phyloP scores from a whole-genome alignment of 2,888 invertebrate species.

The Coecobrya sp. region DNA sequence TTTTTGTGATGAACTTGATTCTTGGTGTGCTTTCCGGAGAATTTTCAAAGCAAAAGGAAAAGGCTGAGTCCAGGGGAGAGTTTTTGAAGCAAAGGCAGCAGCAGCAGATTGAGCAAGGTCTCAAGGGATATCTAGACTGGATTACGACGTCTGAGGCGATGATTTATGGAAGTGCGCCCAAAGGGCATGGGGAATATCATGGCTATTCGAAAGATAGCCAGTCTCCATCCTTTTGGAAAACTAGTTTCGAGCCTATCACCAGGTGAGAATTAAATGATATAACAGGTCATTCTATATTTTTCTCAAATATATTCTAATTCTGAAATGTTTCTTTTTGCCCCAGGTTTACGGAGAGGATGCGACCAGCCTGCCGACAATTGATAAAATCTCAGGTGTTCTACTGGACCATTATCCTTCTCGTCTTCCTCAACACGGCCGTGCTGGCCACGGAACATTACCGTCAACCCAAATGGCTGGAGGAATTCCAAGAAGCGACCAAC shows the following conservation, averaged over 20 bases:
- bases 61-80: constrained; percentile 90
- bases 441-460: constrained; percentile 90
- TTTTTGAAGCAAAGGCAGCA: constrained; percentile 90
- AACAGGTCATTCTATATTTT: too few relatives aligned
- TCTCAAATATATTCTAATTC: neutral
- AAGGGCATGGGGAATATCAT: constrained; percentile 50
- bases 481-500: constrained; percentile 90
- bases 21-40: constrained; percentile 91
- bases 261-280: too few relatives aligned
- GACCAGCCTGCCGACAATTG: constrained; percentile 89
- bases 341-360: constrained; percentile 87
- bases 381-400: constrained; percentile 89
- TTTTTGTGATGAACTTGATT: constrained; percentile 91
- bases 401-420: constrained; percentile 89
- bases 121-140: constrained; percentile 89
- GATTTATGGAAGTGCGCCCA: constrained; percentile 28
- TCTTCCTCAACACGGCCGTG: constrained; percentile 89
- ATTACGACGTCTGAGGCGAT: constrained; percentile 88
- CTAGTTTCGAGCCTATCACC: too few relatives aligned
- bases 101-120: constrained; percentile 90
- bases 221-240: constrained; percentile 56
- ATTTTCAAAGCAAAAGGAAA: constrained; percentile 91
- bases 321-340: too few relatives aligned
- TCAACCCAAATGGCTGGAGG: constrained; percentile 90
- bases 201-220: constrained; percentile 45